phyloP scores from a whole-genome alignment of 2,797 vertebrate genomes.

The Euthynnus affinis region DNA sequence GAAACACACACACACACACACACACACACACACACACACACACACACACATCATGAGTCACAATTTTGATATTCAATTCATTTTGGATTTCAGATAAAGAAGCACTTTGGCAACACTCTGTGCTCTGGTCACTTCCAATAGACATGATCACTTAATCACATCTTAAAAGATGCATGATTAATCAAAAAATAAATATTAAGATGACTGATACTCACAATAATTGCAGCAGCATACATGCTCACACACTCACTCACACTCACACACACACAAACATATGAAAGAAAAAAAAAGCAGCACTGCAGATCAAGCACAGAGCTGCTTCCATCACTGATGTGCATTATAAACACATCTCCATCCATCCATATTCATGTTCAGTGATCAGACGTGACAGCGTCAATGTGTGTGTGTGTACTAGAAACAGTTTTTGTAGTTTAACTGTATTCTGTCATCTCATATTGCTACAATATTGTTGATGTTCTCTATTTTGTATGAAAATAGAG shows the following conservation, averaged over 20 bases:
- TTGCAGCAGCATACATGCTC: background rate
- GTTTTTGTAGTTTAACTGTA: background rate
- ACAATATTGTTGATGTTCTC: background rate
- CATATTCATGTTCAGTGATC: background rate
- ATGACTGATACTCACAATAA: background rate
- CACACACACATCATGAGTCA: background rate
- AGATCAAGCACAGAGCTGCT: slow-evolving; percentile 19
- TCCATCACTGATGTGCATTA: background rate
- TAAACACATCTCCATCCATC: slow-evolving; percentile 17
- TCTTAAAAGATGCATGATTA: no score
- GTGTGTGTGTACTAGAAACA: background rate
- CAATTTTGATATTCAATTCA: background rate
- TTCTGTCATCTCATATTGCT: background rate
- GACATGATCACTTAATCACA: background rate
- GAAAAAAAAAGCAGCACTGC: background rate
- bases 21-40: slow-evolving; percentile 1
- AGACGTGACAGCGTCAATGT: slow-evolving; percentile 17
- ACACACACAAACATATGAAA: background rate
- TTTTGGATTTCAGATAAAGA: background rate
- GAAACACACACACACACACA: no score
- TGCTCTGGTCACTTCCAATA: no score
- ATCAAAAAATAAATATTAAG: background rate
- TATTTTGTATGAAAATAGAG: background rate
- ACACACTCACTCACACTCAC: slow-evolving; percentile 1
- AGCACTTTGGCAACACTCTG: no score